A percentile compares a stretch with the other conserved stretches of the same genome.
These are phyloP conservation scores for Peromyscus polionotus DNA, from an alignment of 2,113 vertebrate species.

Conservation along the genomic window DNA sequence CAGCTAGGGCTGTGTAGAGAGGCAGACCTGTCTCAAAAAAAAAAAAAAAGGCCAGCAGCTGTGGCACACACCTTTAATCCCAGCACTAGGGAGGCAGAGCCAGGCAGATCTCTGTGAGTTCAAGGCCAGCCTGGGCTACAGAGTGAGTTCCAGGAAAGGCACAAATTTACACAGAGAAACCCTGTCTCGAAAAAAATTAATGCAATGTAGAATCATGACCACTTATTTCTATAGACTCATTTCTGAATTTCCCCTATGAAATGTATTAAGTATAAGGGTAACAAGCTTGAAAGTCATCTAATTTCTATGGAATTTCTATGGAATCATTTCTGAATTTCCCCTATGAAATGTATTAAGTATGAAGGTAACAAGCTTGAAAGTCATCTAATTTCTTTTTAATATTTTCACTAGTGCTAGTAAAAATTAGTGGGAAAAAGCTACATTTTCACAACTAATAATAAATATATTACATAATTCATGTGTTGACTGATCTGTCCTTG, in stretches of 20 bases:
- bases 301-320: background rate
- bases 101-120: too few species aligned
- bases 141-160: too few species aligned
- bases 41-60: too few species aligned
- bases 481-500: constrained; percentile 27
- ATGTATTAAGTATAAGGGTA: background rate
- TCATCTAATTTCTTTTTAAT: constrained; percentile 31
- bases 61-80: too few species aligned
- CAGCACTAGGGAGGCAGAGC: too few species aligned
- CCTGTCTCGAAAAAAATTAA: background rate
- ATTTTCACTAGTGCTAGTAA: constrained; percentile 4
- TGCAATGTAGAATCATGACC: background rate
- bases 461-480: constrained; percentile 29
- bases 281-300: background rate
- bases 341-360: background rate
- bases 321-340: background rate
- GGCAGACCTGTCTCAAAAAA: background rate
- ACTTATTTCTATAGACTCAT: background rate
- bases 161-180: too few species aligned
- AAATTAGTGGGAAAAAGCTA: constrained; percentile 12
- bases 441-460: constrained; percentile 12
- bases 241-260: background rate
- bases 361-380: background rate
- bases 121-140: too few species aligned
- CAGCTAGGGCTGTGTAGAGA: background rate